These are phyloP conservation scores for Sinocyclocheilus rhinocerous DNA, from an alignment of 2,113 vertebrate species.

Conservation along the genomic window DNA sequence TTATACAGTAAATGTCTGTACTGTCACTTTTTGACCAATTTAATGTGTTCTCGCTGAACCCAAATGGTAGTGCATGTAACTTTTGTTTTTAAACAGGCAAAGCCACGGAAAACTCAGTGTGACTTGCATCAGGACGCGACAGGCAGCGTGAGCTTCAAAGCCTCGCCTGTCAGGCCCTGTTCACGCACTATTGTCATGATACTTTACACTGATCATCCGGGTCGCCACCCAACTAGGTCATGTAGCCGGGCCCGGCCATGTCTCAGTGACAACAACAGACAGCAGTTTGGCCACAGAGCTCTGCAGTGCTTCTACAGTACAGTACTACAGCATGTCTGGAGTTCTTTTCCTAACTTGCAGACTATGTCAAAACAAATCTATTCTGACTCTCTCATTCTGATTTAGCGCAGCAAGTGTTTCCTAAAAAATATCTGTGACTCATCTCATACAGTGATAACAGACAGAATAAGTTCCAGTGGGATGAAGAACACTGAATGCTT, in stretches of 20 bases:
- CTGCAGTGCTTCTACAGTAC: background rate
- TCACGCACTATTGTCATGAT: slow-evolving; percentile 52
- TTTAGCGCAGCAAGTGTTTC: slow-evolving; percentile 11
- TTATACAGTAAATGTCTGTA: background rate
- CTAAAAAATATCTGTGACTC: slow-evolving; percentile 3
- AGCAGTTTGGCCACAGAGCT: slow-evolving; percentile 11
- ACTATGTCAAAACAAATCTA: background rate
- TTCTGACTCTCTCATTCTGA: slow-evolving; percentile 1
- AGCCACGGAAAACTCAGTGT: background rate
- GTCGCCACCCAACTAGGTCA: slow-evolving; percentile 67
- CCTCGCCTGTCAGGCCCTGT: slow-evolving; percentile 53
- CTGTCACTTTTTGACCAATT: too few species aligned
- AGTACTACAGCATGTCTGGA: background rate
- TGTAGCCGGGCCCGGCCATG: slow-evolving; percentile 22
- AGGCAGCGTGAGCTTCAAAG: slow-evolving; percentile 30
- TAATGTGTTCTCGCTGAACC: too few species aligned
- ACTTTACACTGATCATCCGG: slow-evolving; percentile 64
- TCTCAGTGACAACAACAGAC: slow-evolving; percentile 49
- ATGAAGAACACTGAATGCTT: slow-evolving; percentile 37
- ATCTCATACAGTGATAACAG: background rate
- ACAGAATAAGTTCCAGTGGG: slow-evolving; percentile 4
- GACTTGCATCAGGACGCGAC: background rate
- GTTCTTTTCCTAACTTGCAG: background rate
- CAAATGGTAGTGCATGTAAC: background rate
- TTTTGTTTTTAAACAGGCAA: background rate